Conservation (phyloP, 2,888 invertebrate genomes). For the Drosophila anomalata region DNA sequence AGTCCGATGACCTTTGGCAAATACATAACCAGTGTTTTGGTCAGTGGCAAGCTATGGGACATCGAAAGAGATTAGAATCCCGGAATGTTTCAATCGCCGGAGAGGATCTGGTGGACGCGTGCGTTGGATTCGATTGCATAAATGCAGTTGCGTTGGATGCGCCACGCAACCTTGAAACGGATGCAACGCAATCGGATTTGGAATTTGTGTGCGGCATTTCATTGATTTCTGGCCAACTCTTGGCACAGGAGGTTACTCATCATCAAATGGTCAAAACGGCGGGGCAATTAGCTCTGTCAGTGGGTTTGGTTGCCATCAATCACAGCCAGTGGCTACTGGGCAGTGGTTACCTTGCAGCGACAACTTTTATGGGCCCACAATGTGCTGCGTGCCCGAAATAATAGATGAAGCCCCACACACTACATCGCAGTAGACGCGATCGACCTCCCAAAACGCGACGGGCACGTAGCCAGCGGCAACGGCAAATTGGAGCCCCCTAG, state of each 20-base stretch:
- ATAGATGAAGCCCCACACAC: slow-evolving; percentile 27
- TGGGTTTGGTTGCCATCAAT: slow-evolving; percentile 47
- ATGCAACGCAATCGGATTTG: slow-evolving; percentile 28
- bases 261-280: background rate
- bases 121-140: slow-evolving; percentile 40
- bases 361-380: slow-evolving; percentile 64
- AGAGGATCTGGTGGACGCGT: background rate
- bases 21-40: slow-evolving; percentile 6
- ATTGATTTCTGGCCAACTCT: slow-evolving; percentile 39
- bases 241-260: slow-evolving; percentile 37
- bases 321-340: slow-evolving; percentile 30
- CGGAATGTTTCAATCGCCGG: background rate
- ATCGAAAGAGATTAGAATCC: slow-evolving; percentile 3
- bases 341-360: slow-evolving; percentile 50
- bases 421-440: slow-evolving; percentile 7
- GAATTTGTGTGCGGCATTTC: slow-evolving; percentile 3
- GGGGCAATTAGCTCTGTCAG: slow-evolving; percentile 53
- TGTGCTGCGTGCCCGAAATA: slow-evolving; percentile 61
- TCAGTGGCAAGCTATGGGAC: background rate
- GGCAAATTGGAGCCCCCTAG: slow-evolving; percentile 35
- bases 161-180: slow-evolving; percentile 26
- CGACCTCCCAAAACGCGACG: slow-evolving; percentile 23
- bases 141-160: slow-evolving; percentile 20
- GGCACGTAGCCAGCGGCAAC: slow-evolving; percentile 55
- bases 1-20: slow-evolving; percentile 17